phyloP scores from a whole-genome alignment of 2,113 vertebrate genomes.

The Oreochromis aureus region DNA sequence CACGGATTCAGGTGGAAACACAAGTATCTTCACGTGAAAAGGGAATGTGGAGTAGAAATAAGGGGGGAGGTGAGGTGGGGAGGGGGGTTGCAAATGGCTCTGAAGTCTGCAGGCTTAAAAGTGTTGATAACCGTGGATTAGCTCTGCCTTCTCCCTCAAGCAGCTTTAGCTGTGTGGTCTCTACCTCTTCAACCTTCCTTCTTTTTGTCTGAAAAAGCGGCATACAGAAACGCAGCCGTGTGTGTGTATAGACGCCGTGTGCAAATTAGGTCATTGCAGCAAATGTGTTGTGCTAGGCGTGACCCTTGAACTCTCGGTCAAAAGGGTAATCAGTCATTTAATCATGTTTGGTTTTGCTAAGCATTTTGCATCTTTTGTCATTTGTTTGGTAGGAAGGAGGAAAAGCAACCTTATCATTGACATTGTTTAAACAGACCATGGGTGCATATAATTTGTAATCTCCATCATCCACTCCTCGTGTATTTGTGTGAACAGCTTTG shows the following conservation, averaged over 20 bases:
- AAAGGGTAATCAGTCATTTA: background rate
- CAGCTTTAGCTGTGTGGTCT: constrained; percentile 46
- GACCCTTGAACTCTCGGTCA: background rate
- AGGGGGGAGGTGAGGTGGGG: background rate
- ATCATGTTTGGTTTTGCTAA: background rate
- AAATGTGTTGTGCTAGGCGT: background rate
- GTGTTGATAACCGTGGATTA: constrained; percentile 62
- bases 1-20: constrained; percentile 52
- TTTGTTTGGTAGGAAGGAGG: constrained; percentile 11
- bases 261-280: background rate
- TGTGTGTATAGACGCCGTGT: background rate
- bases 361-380: background rate
- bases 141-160: constrained; percentile 33
- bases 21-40: constrained; percentile 20
- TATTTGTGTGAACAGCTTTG: constrained; percentile 48
- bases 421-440: constrained; percentile 42
- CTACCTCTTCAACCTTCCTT: constrained; percentile 6
- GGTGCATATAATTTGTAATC: constrained; percentile 36
- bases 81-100: constrained; percentile 34
- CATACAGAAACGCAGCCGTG: background rate
- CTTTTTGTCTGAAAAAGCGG: background rate
- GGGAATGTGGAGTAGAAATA: constrained; percentile 13
- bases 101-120: constrained; percentile 60
- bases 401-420: constrained; percentile 37
- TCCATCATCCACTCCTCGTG: constrained; percentile 20